Percentiles rank a stretch among this genome's conserved stretches.
These are phyloP conservation scores for Cercocebus atys DNA, from an alignment of 2,113 vertebrate species.

Conservation along the genomic window DNA sequence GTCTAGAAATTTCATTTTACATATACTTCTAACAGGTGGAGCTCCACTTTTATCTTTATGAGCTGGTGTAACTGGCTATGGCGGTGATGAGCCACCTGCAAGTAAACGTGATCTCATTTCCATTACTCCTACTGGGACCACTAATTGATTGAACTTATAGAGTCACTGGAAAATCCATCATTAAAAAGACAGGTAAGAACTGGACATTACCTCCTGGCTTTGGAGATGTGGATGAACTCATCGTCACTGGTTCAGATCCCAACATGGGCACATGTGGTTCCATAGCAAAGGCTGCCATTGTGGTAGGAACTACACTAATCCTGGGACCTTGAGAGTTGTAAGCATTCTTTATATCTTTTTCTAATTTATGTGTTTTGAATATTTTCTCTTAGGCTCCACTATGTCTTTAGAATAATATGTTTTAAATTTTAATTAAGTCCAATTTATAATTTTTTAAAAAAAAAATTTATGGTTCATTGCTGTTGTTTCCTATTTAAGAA, in stretches of 20 bases:
- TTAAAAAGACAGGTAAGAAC: constrained; percentile 95
- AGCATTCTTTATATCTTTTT: not conserved
- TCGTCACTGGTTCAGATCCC: constrained; percentile 92
- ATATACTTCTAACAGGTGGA: constrained; percentile 95
- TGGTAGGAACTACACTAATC: too few species aligned
- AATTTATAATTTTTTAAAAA: not conserved
- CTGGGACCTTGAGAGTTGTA: too few species aligned
- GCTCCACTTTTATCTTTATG: constrained; percentile 97
- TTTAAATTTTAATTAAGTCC: not conserved
- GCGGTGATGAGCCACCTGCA: constrained; percentile 87
- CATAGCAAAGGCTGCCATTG: too few species aligned
- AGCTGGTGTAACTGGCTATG: constrained; percentile 91
- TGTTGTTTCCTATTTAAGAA: not conserved
- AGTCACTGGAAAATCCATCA: constrained; percentile 93
- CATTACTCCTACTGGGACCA: constrained; percentile 81
- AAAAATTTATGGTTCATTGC: not conserved
- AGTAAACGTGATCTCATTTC: constrained; percentile 88
- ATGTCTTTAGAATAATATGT: not conserved
- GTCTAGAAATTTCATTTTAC: constrained; percentile 89
- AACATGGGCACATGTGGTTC: too few species aligned
- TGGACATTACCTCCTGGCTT: constrained; percentile 90
- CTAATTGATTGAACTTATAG: constrained; percentile 90
- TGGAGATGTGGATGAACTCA: constrained; percentile 94
- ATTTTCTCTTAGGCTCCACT: not conserved
- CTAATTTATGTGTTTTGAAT: not conserved